Percentiles rank a stretch among this genome's conserved stretches.
Conservation (phyloP, 2,888 invertebrate genomes). For the Hyppa rectilinea region DNA sequence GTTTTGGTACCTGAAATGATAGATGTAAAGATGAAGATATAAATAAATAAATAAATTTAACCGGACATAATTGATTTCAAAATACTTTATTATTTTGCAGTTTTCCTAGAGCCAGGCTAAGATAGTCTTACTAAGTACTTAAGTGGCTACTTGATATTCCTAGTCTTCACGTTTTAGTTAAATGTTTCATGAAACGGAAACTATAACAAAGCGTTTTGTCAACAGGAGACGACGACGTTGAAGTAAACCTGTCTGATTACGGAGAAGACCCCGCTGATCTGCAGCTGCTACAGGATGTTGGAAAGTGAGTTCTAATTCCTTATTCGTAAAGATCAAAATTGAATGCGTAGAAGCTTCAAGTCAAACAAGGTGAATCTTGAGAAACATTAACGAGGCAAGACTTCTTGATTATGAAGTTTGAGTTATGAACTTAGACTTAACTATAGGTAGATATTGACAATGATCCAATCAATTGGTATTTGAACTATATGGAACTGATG, state of each 20-base stretch:
- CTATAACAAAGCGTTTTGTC: constrained; percentile 48
- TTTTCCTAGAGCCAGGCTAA: background rate
- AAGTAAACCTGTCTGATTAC: constrained; percentile 90
- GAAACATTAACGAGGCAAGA: constrained; percentile 27
- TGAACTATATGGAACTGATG: no score
- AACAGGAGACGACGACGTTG: constrained; percentile 88
- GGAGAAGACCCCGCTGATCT: constrained; percentile 92
- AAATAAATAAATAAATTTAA: no score
- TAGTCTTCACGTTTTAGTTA: background rate
- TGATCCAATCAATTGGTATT: constrained; percentile 7
- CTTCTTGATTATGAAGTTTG: constrained; percentile 26
- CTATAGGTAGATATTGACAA: background rate
- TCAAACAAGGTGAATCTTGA: constrained; percentile 50
- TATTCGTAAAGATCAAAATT: constrained; percentile 12
- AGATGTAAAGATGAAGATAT: no score
- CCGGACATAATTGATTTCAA: background rate
- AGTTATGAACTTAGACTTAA: constrained; percentile 24
- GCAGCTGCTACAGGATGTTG: constrained; percentile 92
- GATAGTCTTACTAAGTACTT: background rate
- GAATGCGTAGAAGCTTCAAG: constrained; percentile 1
- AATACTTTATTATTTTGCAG: background rate
- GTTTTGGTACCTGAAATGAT: no score
- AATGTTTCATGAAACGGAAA: constrained; percentile 21
- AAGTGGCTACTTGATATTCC: constrained; percentile 1
- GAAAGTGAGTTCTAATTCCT: constrained; percentile 91